phyloP scores from a whole-genome alignment of 2,113 vertebrate species.

The Rhinoderma darwinii region DNA sequence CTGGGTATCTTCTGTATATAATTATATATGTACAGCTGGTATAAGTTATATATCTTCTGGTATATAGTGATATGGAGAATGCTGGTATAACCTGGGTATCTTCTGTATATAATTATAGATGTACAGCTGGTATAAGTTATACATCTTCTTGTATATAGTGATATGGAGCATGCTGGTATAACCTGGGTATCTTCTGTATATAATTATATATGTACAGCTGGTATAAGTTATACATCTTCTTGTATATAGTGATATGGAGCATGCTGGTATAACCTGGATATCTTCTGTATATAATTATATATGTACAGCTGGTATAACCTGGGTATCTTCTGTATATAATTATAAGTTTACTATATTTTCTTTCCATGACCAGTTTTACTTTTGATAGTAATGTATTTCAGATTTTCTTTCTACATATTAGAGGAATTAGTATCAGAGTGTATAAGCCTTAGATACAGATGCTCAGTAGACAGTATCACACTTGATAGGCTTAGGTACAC shows the following conservation, averaged over 20 bases:
- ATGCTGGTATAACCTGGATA: not conserved
- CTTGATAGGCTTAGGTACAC: not conserved
- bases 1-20: not conserved
- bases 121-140: no score
- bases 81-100: not conserved
- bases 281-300: not conserved
- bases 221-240: no score
- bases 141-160: not conserved
- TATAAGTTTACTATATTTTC: not conserved
- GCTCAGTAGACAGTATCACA: no score
- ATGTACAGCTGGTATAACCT: not conserved
- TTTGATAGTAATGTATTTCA: not conserved
- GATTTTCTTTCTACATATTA: not conserved
- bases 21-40: no score
- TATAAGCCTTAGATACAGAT: no score
- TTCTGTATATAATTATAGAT: no score
- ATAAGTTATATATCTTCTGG: no score
- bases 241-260: not conserved
- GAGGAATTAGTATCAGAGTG: not conserved
- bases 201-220: no score
- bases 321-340: no score
- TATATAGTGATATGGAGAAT: not conserved
- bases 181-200: no score
- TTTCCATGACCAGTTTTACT: not conserved
- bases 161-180: not conserved